phyloP scores from a whole-genome alignment of 1,140 invertebrate species.

The Solenopsis fugax region DNA sequence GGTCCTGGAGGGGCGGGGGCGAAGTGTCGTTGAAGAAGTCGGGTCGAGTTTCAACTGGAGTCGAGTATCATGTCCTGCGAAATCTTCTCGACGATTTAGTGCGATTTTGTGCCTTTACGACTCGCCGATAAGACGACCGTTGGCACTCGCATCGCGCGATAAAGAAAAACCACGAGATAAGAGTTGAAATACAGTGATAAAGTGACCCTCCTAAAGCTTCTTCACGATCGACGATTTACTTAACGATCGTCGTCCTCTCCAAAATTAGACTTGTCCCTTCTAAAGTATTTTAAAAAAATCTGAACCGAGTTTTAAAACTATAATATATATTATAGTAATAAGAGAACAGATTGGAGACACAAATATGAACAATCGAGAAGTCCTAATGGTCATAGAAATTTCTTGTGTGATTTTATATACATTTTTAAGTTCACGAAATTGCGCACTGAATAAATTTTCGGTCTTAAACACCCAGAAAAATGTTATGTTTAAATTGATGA shows the following conservation, averaged over 20 bases:
- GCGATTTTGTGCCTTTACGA: constrained; percentile 42
- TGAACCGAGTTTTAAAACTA: not conserved
- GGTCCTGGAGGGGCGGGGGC: not conserved
- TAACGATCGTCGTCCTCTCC: not conserved
- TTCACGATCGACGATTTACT: not conserved
- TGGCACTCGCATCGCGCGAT: constrained; percentile 13
- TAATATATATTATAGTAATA: too few species aligned
- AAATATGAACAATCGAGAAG: too few species aligned
- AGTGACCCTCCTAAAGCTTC: not conserved
- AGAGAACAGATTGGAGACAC: too few species aligned
- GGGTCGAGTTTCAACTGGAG: not conserved
- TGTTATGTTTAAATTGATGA: too few species aligned
- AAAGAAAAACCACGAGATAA: constrained; percentile 46
- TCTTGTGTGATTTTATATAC: too few species aligned
- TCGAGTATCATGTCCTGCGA: not conserved
- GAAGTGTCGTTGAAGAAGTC: constrained; percentile 22
- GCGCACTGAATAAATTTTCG: too few species aligned
- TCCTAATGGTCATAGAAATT: too few species aligned
- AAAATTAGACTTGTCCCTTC: not conserved
- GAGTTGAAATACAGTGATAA: constrained; percentile 4
- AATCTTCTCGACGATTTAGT: constrained; percentile 29
- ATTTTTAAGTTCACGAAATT: too few species aligned
- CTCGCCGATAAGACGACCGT: constrained; percentile 40
- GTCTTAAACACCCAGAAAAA: too few species aligned
- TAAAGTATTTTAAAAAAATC: not conserved